Evolutionary conservation across 1,140 invertebrate species (phyloP).

Genomic region (Pseudomyrmex flavicornis): DNA sequence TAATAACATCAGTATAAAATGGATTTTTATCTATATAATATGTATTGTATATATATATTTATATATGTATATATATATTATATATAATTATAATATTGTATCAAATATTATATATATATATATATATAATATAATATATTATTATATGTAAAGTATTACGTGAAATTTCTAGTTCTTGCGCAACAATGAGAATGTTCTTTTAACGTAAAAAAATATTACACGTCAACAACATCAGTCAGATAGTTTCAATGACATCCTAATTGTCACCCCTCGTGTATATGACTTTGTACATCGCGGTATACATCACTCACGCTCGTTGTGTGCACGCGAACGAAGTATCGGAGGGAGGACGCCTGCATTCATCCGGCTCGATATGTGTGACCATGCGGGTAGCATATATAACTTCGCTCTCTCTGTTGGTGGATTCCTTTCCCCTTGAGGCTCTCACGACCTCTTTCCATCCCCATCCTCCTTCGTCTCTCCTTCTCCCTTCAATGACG

Average conservation of each 20-base stretch:
- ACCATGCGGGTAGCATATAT: conserved; percentile 50
- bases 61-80: not conserved
- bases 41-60: not conserved
- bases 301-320: conserved; percentile 16
- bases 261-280: not conserved
- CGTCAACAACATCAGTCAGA: too few relatives aligned
- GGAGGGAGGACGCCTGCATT: conserved; percentile 9
- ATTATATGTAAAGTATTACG: too few relatives aligned
- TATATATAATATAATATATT: too few relatives aligned
- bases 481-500: conserved; percentile 22
- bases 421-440: conserved; percentile 11
- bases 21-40: not conserved
- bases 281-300: not conserved
- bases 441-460: conserved; percentile 28
- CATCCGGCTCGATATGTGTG: conserved; percentile 24
- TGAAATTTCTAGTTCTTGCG: too few relatives aligned
- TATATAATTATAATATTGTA: too few relatives aligned
- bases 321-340: not conserved
- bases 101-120: too few relatives aligned
- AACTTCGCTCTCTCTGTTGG: conserved; percentile 31
- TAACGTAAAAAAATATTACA: too few relatives aligned
- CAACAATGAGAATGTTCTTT: too few relatives aligned
- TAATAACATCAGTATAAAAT: too few relatives aligned
- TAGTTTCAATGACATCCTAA: too few relatives aligned
- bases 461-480: not conserved